Evolutionary conservation across 2,797 vertebrate species (phyloP), one percentile per base, ranked within the genome.

Genomic region (Cossypha dichroa): DNA sequence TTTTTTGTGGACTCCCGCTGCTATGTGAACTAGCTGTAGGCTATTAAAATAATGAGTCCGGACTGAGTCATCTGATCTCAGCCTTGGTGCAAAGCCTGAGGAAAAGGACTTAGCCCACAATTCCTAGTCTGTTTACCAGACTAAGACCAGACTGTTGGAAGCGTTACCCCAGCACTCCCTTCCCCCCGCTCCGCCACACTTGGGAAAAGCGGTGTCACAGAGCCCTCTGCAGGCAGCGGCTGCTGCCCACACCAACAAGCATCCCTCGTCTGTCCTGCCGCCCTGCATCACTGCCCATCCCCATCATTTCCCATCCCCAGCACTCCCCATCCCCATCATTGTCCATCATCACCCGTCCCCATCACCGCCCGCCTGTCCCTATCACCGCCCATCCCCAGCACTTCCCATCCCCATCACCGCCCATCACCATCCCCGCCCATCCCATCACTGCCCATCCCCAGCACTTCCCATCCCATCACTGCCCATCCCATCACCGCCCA

Each of bases 41-140:
- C 98, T 97, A 98, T 97, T 98, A 98, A 98, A 98, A 98, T 98
- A 98, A 98, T 97, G 98, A 98, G 97, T 97, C 96, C 92, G 67
- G 97, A 97, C 98, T 97, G 96, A 98, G 97, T 97, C 97, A 97
- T 97, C 97, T 97, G 97, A 98, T 98, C 98, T 97, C 97, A 96
- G 96, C 85, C 97, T 97, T 92, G 97, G 97, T 98, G 97, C 97
- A 97, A 97, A 97, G 97, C 96, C 96, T 89, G 93, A 95, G 96
- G 97, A 96, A 97, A 98, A 97, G 96, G 97, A 93, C 89, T 97
- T 95, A 96, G 96, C 97, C 98, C 97, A 98, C 97, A 98, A 98
- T 97, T 97, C 96, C 97, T 93, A 83, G 97, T 96, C 98, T 98
- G 98, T 98, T 98, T 98, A 97, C 98, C 98, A 98, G 97, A 97